Evolutionary conservation across 2,113 vertebrate genomes (phyloP), one percentile per base, ranked within the genome.

Genomic region (Poecile atricapillus): DNA sequence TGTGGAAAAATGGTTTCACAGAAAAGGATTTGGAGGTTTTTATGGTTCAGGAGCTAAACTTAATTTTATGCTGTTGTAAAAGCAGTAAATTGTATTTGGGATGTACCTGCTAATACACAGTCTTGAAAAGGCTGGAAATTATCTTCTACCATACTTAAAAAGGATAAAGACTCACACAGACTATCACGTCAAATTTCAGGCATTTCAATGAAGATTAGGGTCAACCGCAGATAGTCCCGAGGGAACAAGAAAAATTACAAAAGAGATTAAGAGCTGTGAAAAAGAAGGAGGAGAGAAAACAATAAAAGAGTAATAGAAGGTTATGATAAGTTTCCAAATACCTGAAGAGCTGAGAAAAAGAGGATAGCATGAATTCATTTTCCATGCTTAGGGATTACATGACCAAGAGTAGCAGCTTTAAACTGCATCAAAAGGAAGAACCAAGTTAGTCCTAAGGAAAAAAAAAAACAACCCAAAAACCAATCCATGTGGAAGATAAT

Each of bases 41-140:
- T 56, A 76, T 27, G n/a, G 25, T 71, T 65, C 70, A 69, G 41
- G 41, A 83, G n/a, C 15, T 65, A 87, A 94, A 71, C 5, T 5
- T 62, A 77, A 82, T 83, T 90, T 94, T 84, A 91, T 73, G 62
- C 62, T 87, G 10, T 63, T 87, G 31, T n/a, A 69, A 93, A 90
- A 83, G 89, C 76, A 77, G 46, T 49, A 86, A 88, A 90, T 64
- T 83, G 9, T 89, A 86, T 92, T 91, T 80, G 49, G 49, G 41
- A 73, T 60, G 22, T 62, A 82, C 49, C 53, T 71, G n/a, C n/a
- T 91, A 87, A 91, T 39, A 56, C 46, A 56, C 8, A 71, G 33
- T 5, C 35, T 7, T 3, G 39, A 55, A 85, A 93, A 91, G 27
- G n/a, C 27, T 75, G 13, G 52, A 77, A 91, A 82, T 39, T 52